Base-by-base conservation (phyloP, 2,113 vertebrate genomes). In the Brevimyrus niger region DNA sequence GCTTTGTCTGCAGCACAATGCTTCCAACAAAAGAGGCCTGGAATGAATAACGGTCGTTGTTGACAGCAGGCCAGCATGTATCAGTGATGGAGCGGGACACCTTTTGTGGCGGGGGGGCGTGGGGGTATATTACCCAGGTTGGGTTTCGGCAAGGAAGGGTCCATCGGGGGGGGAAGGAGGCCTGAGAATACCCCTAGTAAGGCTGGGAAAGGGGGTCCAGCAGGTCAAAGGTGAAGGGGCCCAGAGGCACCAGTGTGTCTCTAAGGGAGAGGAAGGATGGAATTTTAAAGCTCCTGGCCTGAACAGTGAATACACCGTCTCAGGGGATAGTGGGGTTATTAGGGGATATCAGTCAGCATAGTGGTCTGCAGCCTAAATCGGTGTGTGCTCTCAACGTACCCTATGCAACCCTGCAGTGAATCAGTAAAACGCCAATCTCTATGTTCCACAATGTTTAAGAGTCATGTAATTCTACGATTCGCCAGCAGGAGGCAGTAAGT, bases 401-500 rank as follows among this genome's bases (percentile, higher is more conserved):
- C n/a, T 38, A 31, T 17, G 13, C 15, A 38, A 31, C 31, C 31
- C 31, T 31, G 69, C 27, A 17, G 5, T 17, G 13, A 76, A 35
- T 76, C 69, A 19, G 69, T 65, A 23, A 88, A 88, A 17, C 21
- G 15, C 19, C 51, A 31, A 47, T 23, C 42, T 73, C 15, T 84
- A 7, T 46, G 8, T 44, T n/a, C 44, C 23, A 15, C 6, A 47
- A 4, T 3, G 2, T 48, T 7, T 47, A 31, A 46, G 23, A 46
- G 58, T 44, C 27, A 5, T 65, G 61, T 48, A n/a, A 73, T 88
- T 46, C 31, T 31, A 44, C 1, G 47, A 17, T n/a, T 42, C n/a
- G 50, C 87, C 87, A 88, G n/a, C 27, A 73, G 87, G 61, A n/a
- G 87, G 87, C 87, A 88, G 61, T 15, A 88, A 88, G 65, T 48